Evolutionary conservation across 2,888 invertebrate genomes (phyloP).

Genomic region (Anorthoa munda): DNA sequence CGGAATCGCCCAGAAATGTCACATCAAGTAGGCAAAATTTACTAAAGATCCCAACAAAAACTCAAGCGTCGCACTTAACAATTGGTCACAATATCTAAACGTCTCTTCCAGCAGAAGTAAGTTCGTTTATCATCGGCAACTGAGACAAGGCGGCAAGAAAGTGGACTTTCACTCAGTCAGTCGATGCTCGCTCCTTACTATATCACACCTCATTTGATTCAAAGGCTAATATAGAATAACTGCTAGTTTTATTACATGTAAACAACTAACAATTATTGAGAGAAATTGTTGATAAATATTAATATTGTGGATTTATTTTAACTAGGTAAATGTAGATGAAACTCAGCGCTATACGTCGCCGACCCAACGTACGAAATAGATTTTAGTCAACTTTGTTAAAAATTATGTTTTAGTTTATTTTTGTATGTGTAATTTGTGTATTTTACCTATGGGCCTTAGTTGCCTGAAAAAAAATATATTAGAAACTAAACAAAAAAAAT

Average conservation of each 20-base stretch:
- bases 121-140: conserved; percentile 73
- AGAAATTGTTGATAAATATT: conserved; percentile 35
- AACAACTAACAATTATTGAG: conserved; percentile 53
- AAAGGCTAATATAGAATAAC: too few species aligned
- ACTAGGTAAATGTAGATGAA: conserved; percentile 3
- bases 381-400: too few species aligned
- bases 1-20: background rate
- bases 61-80: conserved; percentile 6
- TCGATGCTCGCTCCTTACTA: conserved; percentile 86
- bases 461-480: too few species aligned
- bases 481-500: too few species aligned
- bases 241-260: conserved; percentile 75
- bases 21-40: conserved; percentile 20
- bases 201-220: conserved; percentile 87
- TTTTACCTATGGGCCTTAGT: too few species aligned
- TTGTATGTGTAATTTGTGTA: too few species aligned
- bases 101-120: conserved; percentile 76
- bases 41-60: conserved; percentile 14
- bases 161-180: conserved; percentile 89
- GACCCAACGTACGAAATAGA: too few species aligned
- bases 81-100: conserved; percentile 41
- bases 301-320: conserved; percentile 6
- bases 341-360: too few species aligned
- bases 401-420: too few species aligned
- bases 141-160: conserved; percentile 86